Evolutionary conservation across 2,888 invertebrate genomes (phyloP), one percentile per base, ranked within the genome.

Genomic region (Eupithecia pulchellata): DNA sequence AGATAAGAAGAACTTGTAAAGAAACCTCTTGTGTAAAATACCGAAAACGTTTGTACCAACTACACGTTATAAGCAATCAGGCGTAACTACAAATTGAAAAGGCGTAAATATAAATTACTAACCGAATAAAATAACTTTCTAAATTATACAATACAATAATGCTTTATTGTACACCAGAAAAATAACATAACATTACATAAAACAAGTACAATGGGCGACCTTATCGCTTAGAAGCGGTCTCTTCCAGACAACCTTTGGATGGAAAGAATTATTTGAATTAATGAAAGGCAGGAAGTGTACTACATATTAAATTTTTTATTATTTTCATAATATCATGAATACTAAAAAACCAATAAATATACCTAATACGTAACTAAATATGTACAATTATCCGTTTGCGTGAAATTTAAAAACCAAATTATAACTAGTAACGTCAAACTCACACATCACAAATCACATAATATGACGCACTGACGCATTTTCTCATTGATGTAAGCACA

Each of bases 401-500:
- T 27, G 9, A 47, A 20, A 1, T 20, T 47, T 25, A 20, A 25
- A 4, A 20, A 25, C 20, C 47, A 11, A 20, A 4, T 11, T 11
- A 47, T 47, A n/a, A 42, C 42, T n/a, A n/a, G 42, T 6, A 42
- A n/a, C 2, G 9, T 20, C 11, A 47, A 20, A 11, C 47, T 2
- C 0, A 11, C 11, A 47, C 20, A 47, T 25, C 20, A 25, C 11
- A 47, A 47, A 47, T 11, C 11, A 11, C 47, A 9, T 14, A 27
- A 9, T 14, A 27, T 14, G 39, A 55, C 55, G 27, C 17, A 57
- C 52, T 11, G 52, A 4, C 14, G 2, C 1, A 29, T 29, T 29
- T 63, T 61, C 52, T 64, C 61, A 39, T 64, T 64, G 64, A 55
- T 55, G 32, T 47, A 13, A 64, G 34, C 27, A 36, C 47, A 64